These are phyloP conservation scores for Phrynosoma blainvillii DNA, from an alignment of 2,113 vertebrate genomes.

Conservation along the genomic window DNA sequence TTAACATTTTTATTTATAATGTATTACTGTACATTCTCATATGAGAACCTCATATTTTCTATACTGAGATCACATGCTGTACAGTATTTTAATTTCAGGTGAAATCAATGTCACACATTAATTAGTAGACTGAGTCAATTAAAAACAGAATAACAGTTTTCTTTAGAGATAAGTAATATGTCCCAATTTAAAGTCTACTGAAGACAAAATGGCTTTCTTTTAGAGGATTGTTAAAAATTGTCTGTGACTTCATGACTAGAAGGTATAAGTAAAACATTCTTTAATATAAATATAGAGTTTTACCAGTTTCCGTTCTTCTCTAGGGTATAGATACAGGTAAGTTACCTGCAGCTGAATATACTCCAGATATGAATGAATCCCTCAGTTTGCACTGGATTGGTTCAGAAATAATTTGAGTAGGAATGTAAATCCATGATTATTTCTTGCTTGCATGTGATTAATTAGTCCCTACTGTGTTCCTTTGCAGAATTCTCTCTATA, in stretches of 20 bases:
- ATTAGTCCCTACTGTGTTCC: too few relatives aligned
- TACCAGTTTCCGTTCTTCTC: neutral
- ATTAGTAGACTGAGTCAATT: conserved; percentile 76
- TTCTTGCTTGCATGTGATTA: too few relatives aligned
- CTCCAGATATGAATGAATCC: neutral
- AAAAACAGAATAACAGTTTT: conserved; percentile 56
- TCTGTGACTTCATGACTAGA: neutral
- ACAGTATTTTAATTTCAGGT: conserved; percentile 52
- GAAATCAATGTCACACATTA: conserved; percentile 71
- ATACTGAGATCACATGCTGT: conserved; percentile 53
- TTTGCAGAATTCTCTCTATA: too few relatives aligned
- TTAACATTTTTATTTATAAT: conserved; percentile 43
- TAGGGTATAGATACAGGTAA: neutral
- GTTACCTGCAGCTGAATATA: neutral
- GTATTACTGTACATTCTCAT: neutral
- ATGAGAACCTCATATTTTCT: conserved; percentile 54
- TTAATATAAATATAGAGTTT: neutral
- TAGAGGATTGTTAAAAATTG: conserved; percentile 65
- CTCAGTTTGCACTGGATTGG: neutral
- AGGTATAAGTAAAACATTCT: neutral
- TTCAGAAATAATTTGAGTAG: neutral
- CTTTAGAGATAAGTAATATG: conserved; percentile 68
- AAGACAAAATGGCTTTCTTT: conserved; percentile 53
- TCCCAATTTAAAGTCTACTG: conserved; percentile 72
- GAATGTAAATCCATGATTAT: too few relatives aligned